Conservation (phyloP, 2,797 vertebrate species). For the Hydrophis major region DNA sequence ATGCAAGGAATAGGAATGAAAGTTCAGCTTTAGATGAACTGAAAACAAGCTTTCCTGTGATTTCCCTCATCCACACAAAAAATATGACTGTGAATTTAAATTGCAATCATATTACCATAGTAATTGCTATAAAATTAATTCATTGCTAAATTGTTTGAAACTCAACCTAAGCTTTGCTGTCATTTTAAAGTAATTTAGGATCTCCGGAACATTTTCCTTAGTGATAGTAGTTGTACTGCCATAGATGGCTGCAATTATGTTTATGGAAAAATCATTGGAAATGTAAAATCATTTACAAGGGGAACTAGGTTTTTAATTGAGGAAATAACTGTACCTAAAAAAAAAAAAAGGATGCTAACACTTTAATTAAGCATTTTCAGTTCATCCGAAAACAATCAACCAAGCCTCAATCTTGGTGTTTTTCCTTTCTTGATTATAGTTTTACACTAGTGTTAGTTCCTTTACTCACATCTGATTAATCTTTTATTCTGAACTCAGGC, state of each 20-base stretch:
- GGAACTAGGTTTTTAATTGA: conserved; percentile 17
- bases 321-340: conserved; percentile 34
- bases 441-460: background rate
- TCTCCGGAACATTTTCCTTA: conserved; percentile 41
- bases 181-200: conserved; percentile 63
- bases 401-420: conserved; percentile 23
- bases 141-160: conserved; percentile 51
- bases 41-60: background rate
- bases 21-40: background rate
- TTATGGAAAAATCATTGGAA: conserved; percentile 53
- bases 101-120: conserved; percentile 63
- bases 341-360: conserved; percentile 30
- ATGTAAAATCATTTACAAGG: conserved; percentile 48
- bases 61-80: background rate
- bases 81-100: conserved; percentile 58
- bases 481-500: conserved; percentile 41
- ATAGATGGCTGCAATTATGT: conserved; percentile 55
- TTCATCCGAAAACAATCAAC: conserved; percentile 42
- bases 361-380: conserved; percentile 35
- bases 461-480: conserved; percentile 30
- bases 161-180: conserved; percentile 49
- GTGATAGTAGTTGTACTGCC: conserved; percentile 38
- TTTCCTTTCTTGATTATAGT: background rate
- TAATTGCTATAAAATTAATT: conserved; percentile 64
- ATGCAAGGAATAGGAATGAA: background rate